These are phyloP conservation scores for Orthosia gothica DNA, from an alignment of 2,888 invertebrate genomes.

Conservation along the genomic window DNA sequence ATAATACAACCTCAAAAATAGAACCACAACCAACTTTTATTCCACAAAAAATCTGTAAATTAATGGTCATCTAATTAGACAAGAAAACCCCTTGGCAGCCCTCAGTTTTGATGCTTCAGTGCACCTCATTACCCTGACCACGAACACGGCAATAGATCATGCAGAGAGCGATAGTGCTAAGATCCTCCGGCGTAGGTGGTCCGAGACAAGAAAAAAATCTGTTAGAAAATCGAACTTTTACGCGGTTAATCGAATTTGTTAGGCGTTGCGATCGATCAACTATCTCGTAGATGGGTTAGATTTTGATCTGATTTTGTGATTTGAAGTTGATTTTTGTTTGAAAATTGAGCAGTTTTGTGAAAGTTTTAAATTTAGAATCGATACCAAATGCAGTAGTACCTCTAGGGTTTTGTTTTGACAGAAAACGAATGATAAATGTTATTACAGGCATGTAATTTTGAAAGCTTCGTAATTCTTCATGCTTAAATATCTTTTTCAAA, in stretches of 20 bases:
- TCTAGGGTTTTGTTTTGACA: neutral
- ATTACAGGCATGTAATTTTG: neutral
- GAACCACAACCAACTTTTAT: neutral
- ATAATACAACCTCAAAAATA: neutral
- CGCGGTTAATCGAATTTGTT: slow-evolving; percentile 80
- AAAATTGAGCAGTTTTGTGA: slow-evolving; percentile 4
- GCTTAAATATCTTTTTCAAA: neutral
- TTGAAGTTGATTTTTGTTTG: slow-evolving; percentile 19
- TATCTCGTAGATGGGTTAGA: slow-evolving; percentile 42
- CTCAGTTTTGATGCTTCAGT: slow-evolving; percentile 78
- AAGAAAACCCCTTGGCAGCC: slow-evolving; percentile 57
- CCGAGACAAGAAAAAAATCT: slow-evolving; percentile 75
- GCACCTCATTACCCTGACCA: slow-evolving; percentile 78
- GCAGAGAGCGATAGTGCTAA: slow-evolving; percentile 87
- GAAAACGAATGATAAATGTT: neutral
- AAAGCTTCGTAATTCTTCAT: neutral
- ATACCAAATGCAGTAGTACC: neutral
- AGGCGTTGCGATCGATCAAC: slow-evolving; percentile 63
- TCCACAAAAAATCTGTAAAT: neutral
- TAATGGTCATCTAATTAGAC: slow-evolving; percentile 20
- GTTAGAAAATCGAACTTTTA: slow-evolving; percentile 81
- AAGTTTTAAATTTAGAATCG: neutral
- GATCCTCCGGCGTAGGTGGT: slow-evolving; percentile 86
- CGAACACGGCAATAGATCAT: slow-evolving; percentile 86
- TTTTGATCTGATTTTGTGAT: slow-evolving; percentile 38